Percentiles rank a stretch among this genome's conserved stretches.
Conservation (phyloP, 1,140 invertebrate genomes). For the Zaprionus lachaisei region DNA sequence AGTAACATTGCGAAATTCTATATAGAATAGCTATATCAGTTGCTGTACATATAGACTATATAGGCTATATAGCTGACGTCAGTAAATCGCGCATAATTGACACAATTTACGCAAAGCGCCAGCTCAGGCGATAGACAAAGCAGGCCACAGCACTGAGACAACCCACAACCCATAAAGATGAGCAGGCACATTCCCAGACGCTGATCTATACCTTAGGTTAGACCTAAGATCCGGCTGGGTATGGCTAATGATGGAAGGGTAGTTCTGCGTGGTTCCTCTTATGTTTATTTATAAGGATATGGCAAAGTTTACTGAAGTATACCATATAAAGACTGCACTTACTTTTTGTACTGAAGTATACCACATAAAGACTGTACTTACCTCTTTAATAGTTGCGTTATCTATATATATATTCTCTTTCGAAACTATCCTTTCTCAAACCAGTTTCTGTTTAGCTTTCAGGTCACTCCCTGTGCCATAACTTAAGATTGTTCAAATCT, state of each 20-base stretch:
- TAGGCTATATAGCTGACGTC: slow-evolving; percentile 19
- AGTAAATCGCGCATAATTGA: slow-evolving; percentile 30
- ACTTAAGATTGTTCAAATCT: not conserved
- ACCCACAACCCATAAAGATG: not conserved
- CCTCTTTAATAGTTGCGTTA: not conserved
- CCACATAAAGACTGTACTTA: not conserved
- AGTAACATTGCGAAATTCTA: slow-evolving; percentile 18
- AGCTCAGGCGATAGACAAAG: slow-evolving; percentile 38
- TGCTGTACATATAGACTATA: not conserved
- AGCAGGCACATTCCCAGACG: not conserved
- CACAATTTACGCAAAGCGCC: slow-evolving; percentile 40
- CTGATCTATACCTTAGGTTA: not conserved
- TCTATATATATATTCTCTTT: not conserved
- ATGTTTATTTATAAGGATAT: not conserved
- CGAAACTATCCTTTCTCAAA: no score
- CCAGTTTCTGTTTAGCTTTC: no score
- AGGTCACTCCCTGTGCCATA: not conserved
- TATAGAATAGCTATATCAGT: slow-evolving; percentile 9
- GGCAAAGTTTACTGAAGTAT: no score
- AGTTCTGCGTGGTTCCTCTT: not conserved
- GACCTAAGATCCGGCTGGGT: not conserved
- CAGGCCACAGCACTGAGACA: not conserved
- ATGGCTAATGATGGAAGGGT: not conserved
- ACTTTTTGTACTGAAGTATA: not conserved
- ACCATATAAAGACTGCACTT: not conserved